Base-by-base conservation (phyloP, 1,140 invertebrate genomes). In the Scylla paramamosain region DNA sequence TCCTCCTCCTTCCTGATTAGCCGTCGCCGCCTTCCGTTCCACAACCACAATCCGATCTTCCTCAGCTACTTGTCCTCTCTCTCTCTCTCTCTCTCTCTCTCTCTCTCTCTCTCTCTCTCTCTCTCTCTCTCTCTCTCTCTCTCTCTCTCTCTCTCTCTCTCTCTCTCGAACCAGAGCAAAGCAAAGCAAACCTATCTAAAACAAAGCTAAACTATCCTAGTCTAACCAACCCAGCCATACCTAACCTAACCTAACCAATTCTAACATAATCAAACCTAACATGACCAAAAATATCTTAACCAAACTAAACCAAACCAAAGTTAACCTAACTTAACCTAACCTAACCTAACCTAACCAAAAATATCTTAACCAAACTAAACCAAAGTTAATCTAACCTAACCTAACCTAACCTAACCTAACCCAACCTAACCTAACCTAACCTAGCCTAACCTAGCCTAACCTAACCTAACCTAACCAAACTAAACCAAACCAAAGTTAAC, bases 391-490 rank as follows among this genome's bases (percentile, higher is more conserved):
- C 88, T 25, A 46, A 46, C 88, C 88, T 90, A 52, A 48, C 88
- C 48, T 28, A 46, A 48, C 88, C 39, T 90, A 46, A 90, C 48
- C 88, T 46, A 48, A 46, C 48, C 88, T 46, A 46, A 46, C 88
- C 88, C 3, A 90, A 46, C 88, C 88, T 90, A 52, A 48, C 39
- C 48, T 28, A 46, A 48, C 88, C 39, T 90, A 46, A 90, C 48
- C 88, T 90, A 48, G 25, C 48, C 48, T n/a, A 90, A 90, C 48
- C 48, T 46, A 90, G 46, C 39, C 16, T 46, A 90, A 90, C 48
- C 48, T 90, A 16, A 90, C 39, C 39, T 46, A 90, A 39, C 48
- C 39, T 28, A 90, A 52, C 88, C 88, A 25, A 4, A 45, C 88
- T 25, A 46, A 90, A 48, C 87, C 87, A 7, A 45, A 89, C 87